These are phyloP conservation scores for Nebria ingens DNA, from an alignment of 1,140 invertebrate species.

Conservation along the genomic window DNA sequence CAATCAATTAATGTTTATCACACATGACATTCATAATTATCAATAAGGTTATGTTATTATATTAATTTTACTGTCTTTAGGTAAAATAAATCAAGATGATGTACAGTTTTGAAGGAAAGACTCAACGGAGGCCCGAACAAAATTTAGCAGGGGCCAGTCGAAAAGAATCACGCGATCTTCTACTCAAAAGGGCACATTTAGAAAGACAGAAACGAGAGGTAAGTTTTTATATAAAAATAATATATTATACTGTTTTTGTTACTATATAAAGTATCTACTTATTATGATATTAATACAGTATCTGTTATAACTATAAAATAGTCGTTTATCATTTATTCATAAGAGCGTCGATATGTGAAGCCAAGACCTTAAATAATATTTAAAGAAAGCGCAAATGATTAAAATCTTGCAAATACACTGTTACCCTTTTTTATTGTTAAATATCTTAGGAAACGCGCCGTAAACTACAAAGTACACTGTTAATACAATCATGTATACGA, in stretches of 20 bases:
- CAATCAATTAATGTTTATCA: too few relatives aligned
- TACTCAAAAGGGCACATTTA: conserved; percentile 68
- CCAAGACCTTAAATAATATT: too few relatives aligned
- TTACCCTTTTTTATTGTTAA: too few relatives aligned
- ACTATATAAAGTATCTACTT: too few relatives aligned
- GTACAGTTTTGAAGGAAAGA: conserved; percentile 90
- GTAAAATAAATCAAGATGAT: conserved; percentile 29
- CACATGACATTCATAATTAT: too few relatives aligned
- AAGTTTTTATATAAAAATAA: conserved; percentile 19
- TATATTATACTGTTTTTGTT: conserved; percentile 13
- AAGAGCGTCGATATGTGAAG: too few relatives aligned
- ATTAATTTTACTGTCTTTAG: neutral
- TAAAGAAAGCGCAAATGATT: too few relatives aligned
- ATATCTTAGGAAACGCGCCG: conserved; percentile 51
- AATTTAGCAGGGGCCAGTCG: conserved; percentile 79
- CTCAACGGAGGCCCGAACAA: conserved; percentile 75
- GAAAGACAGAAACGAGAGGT: conserved; percentile 81
- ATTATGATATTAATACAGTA: too few relatives aligned
- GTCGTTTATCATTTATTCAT: too few relatives aligned
- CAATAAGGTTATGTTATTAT: conserved; percentile 1
- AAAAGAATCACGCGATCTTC: conserved; percentile 60
- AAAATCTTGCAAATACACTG: too few relatives aligned
- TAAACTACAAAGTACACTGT: conserved; percentile 54
- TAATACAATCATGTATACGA: conserved; percentile 69
- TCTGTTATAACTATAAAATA: too few relatives aligned